Conservation (phyloP, 2,113 vertebrate genomes). For the Grallaria varia region DNA sequence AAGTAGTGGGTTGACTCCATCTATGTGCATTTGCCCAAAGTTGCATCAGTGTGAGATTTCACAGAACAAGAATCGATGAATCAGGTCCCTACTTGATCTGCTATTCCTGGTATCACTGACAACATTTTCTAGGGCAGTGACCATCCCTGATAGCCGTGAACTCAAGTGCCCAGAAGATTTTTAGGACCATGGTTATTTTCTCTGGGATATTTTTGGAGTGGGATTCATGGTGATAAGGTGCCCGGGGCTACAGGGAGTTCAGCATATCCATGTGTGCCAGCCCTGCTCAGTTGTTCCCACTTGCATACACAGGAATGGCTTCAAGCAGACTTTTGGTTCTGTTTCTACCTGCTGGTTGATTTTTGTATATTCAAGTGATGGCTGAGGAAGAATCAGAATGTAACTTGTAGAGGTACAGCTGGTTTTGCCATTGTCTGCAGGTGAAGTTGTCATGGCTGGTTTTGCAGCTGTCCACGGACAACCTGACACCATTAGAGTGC, state of each 20-base stretch:
- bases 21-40: not conserved
- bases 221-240: rapidly evolving
- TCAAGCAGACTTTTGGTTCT: not conserved
- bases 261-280: not conserved
- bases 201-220: not conserved
- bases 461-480: not conserved
- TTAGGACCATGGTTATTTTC: not conserved
- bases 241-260: not conserved
- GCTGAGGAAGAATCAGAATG: not conserved
- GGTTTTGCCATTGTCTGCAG: not conserved
- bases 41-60: not conserved
- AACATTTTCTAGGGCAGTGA: not conserved
- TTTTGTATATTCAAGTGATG: not conserved
- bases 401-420: not conserved
- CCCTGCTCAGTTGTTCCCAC: not conserved
- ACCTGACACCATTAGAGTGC: not conserved
- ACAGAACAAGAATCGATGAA: not conserved
- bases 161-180: not conserved
- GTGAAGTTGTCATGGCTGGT: not conserved
- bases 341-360: not conserved
- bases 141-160: not conserved
- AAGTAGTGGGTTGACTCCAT: not conserved
- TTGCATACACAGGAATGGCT: not conserved
- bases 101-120: not conserved
- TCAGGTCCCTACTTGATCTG: not conserved